A percentile compares a stretch with the other conserved stretches of the same genome.
Evolutionary conservation across 2,113 vertebrate species (phyloP).

Genomic region (Halichoerus grypus): DNA sequence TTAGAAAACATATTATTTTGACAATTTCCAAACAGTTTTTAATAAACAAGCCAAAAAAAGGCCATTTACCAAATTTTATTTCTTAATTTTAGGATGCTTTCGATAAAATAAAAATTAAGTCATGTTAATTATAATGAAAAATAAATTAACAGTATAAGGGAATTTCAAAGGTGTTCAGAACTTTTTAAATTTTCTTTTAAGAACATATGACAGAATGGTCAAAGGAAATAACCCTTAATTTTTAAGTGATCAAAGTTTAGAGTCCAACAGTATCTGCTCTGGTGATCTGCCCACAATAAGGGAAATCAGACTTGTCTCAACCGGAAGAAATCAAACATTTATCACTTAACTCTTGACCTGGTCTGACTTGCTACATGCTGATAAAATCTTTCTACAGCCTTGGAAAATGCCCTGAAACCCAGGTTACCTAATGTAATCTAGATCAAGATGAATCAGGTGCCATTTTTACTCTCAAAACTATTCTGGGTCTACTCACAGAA

Average conservation of each 20-base stretch:
- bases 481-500: background rate
- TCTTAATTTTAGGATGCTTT: conserved; percentile 54
- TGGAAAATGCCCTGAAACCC: conserved; percentile 50
- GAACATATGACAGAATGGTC: conserved; percentile 42
- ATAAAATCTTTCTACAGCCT: conserved; percentile 53
- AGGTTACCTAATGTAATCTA: conserved; percentile 47
- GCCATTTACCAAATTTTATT: conserved; percentile 51
- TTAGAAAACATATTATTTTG: conserved; percentile 81
- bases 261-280: conserved; percentile 50
- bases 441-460: conserved; percentile 56
- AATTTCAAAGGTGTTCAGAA: conserved; percentile 56
- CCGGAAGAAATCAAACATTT: conserved; percentile 61
- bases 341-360: conserved; percentile 57
- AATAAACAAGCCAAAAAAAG: conserved; percentile 72
- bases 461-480: conserved; percentile 4
- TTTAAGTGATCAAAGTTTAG: conserved; percentile 62
- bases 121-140: conserved; percentile 33
- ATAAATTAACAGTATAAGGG: conserved; percentile 60
- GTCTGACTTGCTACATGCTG: conserved; percentile 35
- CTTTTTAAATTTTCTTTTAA: conserved; percentile 55
- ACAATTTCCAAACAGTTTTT: conserved; percentile 79
- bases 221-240: conserved; percentile 70
- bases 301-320: conserved; percentile 63
- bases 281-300: conserved; percentile 51
- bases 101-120: conserved; percentile 52